A percentile compares a stretch with the other conserved stretches of the same genome.
Evolutionary conservation across 1,140 invertebrate species (phyloP).

Genomic region (Heliothis subflexa): DNA sequence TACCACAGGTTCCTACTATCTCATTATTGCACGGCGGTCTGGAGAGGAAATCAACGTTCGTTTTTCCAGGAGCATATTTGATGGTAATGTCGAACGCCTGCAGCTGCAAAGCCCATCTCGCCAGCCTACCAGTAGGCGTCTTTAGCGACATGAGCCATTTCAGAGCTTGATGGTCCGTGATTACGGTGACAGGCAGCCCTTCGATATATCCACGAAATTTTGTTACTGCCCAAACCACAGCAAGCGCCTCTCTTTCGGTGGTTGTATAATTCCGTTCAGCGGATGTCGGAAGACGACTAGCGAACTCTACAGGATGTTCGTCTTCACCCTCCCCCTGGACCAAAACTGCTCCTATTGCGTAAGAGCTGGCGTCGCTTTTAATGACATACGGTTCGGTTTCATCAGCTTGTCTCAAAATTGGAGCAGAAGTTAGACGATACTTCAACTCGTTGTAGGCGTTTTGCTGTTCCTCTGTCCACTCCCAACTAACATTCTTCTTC

Average conservation of each 20-base stretch:
- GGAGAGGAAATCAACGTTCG: constrained; percentile 43
- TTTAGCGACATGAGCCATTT: constrained; percentile 80
- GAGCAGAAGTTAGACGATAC: background rate
- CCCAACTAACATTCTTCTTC: constrained; percentile 25
- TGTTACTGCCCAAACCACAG: constrained; percentile 79
- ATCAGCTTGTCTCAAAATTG: constrained; percentile 24
- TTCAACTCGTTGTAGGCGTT: constrained; percentile 20
- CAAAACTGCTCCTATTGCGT: constrained; percentile 30
- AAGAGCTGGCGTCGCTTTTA: constrained; percentile 28
- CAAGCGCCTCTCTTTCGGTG: constrained; percentile 82
- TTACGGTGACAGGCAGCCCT: constrained; percentile 53
- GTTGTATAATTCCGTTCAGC: constrained; percentile 81
- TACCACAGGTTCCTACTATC: no score
- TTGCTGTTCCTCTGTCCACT: background rate
- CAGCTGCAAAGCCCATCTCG: constrained; percentile 79
- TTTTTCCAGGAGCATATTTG: constrained; percentile 59
- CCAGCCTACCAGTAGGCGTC: constrained; percentile 69
- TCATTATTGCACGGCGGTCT: no score
- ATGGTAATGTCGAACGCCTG: constrained; percentile 72
- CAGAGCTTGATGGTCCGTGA: constrained; percentile 81
- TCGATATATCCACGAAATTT: constrained; percentile 74
- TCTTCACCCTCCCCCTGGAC: constrained; percentile 52
- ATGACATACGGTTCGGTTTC: background rate
- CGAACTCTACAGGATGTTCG: constrained; percentile 79
- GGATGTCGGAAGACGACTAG: constrained; percentile 64